Evolutionary conservation across 2,113 vertebrate species (phyloP).

Genomic region (Scomber japonicus): DNA sequence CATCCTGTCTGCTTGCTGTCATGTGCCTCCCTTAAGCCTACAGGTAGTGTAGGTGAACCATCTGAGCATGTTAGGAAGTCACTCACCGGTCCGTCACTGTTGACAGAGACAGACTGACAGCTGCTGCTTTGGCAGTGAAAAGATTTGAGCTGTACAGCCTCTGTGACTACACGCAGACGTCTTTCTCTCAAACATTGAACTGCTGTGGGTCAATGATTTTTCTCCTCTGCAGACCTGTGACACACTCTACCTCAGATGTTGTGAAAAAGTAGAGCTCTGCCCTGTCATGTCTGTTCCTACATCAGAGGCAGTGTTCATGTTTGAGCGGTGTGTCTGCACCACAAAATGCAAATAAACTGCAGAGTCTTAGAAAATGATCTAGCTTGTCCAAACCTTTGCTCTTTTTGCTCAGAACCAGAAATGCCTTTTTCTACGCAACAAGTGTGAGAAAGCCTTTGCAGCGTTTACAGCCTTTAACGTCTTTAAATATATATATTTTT

Average conservation of each 20-base stretch:
- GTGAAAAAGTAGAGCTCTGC: conserved; percentile 28
- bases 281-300: conserved; percentile 1
- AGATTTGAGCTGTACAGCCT: not conserved
- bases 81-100: not conserved
- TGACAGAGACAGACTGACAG: conserved; percentile 3
- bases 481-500: conserved; percentile 6
- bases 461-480: conserved; percentile 25
- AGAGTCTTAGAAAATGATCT: conserved; percentile 11
- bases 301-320: conserved; percentile 13
- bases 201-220: conserved; percentile 1
- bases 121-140: not conserved
- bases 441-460: not conserved
- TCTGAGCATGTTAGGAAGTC: conserved; percentile 26
- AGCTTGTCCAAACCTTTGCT: conserved; percentile 28
- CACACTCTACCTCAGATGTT: conserved; percentile 75
- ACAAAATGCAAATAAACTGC: conserved; percentile 6
- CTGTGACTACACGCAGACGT: not conserved
- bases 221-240: conserved; percentile 41
- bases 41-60: conserved; percentile 29
- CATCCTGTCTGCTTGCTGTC: not conserved
- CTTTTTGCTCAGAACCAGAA: conserved; percentile 31
- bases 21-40: not conserved
- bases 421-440: conserved; percentile 22
- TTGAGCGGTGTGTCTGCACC: not conserved
- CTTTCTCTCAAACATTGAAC: not conserved